phyloP scores from a whole-genome alignment of 2,888 invertebrate genomes.

The Minunthozetes semirufus region DNA sequence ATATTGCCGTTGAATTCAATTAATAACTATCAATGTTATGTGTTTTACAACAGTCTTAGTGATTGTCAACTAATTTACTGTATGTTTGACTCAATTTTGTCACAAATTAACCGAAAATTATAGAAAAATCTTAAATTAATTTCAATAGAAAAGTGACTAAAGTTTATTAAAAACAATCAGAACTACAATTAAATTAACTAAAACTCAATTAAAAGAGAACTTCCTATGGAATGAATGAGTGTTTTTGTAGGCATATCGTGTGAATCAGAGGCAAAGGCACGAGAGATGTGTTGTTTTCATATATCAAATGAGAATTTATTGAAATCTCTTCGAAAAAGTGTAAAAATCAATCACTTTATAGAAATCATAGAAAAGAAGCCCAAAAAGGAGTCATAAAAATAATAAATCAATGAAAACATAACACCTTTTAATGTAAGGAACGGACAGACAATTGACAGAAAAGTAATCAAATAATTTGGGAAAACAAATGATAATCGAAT shows the following conservation, averaged over 20 bases:
- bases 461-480: neutral
- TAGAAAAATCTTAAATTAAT: neutral
- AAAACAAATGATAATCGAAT: neutral
- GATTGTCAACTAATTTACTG: slow-evolving; percentile 8
- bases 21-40: neutral
- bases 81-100: neutral
- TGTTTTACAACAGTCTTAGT: neutral
- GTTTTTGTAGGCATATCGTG: slow-evolving; percentile 19
- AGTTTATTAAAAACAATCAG: neutral
- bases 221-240: neutral
- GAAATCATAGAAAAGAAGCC: neutral
- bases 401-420: too few species aligned
- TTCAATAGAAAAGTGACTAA: neutral
- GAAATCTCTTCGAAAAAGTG: neutral
- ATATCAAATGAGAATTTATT: neutral
- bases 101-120: neutral
- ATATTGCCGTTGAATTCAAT: slow-evolving; percentile 16
- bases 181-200: neutral
- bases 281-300: neutral
- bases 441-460: too few species aligned
- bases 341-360: neutral
- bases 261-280: slow-evolving; percentile 25
- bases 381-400: neutral
- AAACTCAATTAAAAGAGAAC: neutral
- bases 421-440: too few species aligned